A percentile compares a stretch with the other conserved stretches of the same genome.
Evolutionary conservation across 2,888 invertebrate genomes (phyloP).

Genomic region (Rhagophthalmus giganteus): DNA sequence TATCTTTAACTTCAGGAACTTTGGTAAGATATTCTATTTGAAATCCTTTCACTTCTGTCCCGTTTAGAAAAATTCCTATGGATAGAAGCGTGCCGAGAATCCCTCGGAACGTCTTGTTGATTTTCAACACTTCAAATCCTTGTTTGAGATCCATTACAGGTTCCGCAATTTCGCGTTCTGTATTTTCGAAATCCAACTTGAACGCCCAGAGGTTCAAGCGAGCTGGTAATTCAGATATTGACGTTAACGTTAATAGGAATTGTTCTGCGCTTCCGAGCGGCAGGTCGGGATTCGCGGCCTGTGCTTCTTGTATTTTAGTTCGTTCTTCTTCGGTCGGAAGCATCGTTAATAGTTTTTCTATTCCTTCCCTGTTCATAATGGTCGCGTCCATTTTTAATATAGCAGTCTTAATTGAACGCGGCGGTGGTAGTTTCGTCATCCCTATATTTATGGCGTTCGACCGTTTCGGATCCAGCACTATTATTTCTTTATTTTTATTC

Average conservation of each 20-base stretch:
- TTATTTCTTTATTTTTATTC: conserved; percentile 86
- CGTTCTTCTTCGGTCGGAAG: conserved; percentile 91
- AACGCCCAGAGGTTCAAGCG: conserved; percentile 97
- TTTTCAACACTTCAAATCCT: conserved; percentile 88
- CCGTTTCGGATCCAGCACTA: conserved; percentile 93
- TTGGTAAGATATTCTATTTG: conserved; percentile 96
- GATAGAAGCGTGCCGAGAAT: conserved; percentile 92
- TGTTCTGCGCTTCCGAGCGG: conserved; percentile 97
- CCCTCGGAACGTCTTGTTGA: conserved; percentile 91
- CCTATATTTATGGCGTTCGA: conserved; percentile 99
- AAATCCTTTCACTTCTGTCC: conserved; percentile 91
- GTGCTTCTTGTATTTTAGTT: conserved; percentile 94
- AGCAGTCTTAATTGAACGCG: conserved; percentile 97
- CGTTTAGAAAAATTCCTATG: conserved; percentile 96
- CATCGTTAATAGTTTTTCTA: conserved; percentile 97
- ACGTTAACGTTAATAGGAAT: conserved; percentile 93
- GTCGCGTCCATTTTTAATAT: conserved; percentile 99
- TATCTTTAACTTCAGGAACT: conserved; percentile 98
- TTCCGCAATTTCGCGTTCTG: conserved; percentile 98
- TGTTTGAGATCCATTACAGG: conserved; percentile 98
- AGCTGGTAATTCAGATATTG: conserved; percentile 92
- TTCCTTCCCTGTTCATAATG: conserved; percentile 96
- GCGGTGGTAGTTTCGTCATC: conserved; percentile 97
- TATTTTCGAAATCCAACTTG: conserved; percentile 96
- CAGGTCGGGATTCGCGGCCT: conserved; percentile 86